Percentiles rank a stretch among this genome's conserved stretches.
These are phyloP conservation scores for Penaeus monodon DNA, from an alignment of 2,888 invertebrate genomes.

Conservation along the genomic window DNA sequence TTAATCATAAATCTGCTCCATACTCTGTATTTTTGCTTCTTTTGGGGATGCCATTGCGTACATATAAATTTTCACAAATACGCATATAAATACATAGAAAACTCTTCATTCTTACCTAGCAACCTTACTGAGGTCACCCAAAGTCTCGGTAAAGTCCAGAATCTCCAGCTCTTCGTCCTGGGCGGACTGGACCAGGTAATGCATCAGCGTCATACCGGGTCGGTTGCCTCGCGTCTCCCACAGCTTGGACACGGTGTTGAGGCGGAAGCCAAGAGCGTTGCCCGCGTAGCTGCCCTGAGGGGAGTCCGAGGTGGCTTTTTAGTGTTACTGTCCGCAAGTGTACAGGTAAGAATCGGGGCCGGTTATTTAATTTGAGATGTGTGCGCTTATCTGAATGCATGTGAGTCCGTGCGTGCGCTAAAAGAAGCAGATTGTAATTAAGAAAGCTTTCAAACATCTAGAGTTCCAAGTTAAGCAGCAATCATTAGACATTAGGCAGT, in stretches of 20 bases:
- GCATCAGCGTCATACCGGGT: conserved; percentile 73
- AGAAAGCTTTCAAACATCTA: too few species aligned
- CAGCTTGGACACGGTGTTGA: conserved; percentile 72
- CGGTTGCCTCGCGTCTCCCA: conserved; percentile 73
- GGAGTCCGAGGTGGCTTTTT: not conserved
- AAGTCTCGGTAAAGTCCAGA: conserved; percentile 69
- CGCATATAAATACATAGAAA: not conserved
- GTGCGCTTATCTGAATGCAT: too few species aligned
- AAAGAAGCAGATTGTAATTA: too few species aligned
- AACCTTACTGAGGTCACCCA: conserved; percentile 66
- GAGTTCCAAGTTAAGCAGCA: too few species aligned
- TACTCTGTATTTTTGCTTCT: not conserved
- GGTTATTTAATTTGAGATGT: too few species aligned
- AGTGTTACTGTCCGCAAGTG: too few species aligned
- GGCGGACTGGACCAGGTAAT: conserved; percentile 71
- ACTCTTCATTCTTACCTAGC: conserved; percentile 62
- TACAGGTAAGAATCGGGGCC: too few species aligned
- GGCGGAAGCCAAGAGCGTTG: conserved; percentile 73
- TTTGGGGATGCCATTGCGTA: not conserved
- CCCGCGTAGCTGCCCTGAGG: conserved; percentile 73
- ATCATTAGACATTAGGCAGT: too few species aligned
- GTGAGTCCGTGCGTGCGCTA: too few species aligned
- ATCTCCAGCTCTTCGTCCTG: conserved; percentile 69
- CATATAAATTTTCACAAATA: conserved; percentile 9
- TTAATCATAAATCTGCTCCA: not conserved